Percentiles rank a stretch among this genome's conserved stretches.
Evolutionary conservation across 2,797 vertebrate genomes (phyloP).

Genomic region (Oreochromis mossambicus): DNA sequence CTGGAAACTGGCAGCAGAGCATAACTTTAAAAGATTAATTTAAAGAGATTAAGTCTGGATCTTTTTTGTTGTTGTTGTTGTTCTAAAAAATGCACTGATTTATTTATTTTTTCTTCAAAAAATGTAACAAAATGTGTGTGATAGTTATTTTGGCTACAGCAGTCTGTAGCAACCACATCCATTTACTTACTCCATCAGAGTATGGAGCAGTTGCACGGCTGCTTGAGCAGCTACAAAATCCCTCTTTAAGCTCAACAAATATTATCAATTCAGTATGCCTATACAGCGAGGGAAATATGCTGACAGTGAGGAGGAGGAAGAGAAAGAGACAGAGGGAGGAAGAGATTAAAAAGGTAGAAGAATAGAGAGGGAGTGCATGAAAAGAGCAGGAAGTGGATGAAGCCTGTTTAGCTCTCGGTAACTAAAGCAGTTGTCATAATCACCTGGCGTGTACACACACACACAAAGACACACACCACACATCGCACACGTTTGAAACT

Average conservation of each 20-base stretch:
- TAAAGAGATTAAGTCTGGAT: not conserved
- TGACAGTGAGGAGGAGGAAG: constrained; percentile 32
- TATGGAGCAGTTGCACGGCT: constrained; percentile 13
- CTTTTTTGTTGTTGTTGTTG: not conserved
- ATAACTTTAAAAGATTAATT: not conserved
- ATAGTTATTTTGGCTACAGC: not conserved
- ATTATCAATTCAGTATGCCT: constrained; percentile 38
- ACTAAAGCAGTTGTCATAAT: constrained; percentile 37
- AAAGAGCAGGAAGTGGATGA: constrained; percentile 11
- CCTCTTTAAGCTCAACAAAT: constrained; percentile 40
- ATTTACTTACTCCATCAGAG: constrained; percentile 1
- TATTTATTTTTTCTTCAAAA: not conserved
- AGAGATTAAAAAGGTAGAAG: constrained; percentile 17
- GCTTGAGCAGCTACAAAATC: constrained; percentile 33
- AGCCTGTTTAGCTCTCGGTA: constrained; percentile 23
- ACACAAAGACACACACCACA: not conserved
- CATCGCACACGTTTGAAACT: not conserved
- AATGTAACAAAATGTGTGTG: not conserved
- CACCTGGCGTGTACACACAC: constrained; percentile 18
- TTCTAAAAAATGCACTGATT: not conserved
- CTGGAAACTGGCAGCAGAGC: not conserved
- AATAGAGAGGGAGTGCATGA: not conserved
- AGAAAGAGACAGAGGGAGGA: constrained; percentile 5
- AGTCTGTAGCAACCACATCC: not conserved
- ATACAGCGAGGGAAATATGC: constrained; percentile 29